Evolutionary conservation across 2,797 vertebrate genomes (phyloP), one percentile per base, ranked within the genome.

Genomic region (Danio aesculapii): DNA sequence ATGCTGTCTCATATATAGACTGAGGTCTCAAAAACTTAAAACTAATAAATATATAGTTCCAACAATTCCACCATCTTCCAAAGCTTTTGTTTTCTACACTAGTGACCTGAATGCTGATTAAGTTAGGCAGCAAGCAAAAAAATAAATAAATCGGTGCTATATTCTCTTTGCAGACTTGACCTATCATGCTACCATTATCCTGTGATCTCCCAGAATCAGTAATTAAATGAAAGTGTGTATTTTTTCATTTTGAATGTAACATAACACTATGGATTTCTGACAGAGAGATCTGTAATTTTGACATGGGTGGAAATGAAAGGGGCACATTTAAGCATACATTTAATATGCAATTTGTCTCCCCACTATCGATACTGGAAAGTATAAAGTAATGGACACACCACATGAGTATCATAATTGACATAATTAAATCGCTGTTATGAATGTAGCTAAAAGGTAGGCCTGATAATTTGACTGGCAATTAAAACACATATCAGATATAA

Each of bases 51-150:
- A 30, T 30, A 30, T n/a, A n/a, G n/a, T n/a, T n/a, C n/a, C n/a
- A 47, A 59, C 62, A 63, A 69, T 77, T 74, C 41, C 58, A 17
- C 70, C 43, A 63, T 66, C 64, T 75, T 81, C 52, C 53, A n/a
- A n/a, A 72, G 66, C 74, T 21, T 75, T 53, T 46, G 49, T 64
- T 5, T 53, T n/a, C n/a, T 81, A 83, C 77, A 69, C 81, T 81
- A 87, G 88, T 21, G 88, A 89, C 91, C 87, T 87, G 86, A 88
- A 84, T 86, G 55, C 84, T 88, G 90, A 91, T 88, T 88, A 90
- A 90, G 87, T 86, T 75, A 66, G 88, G 92, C 90, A 89, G 91
- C 90, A 88, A 91, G 92, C 92, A 90, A 86, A 83, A 30, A 30
- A 30, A 30, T 1, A 30, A 30, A 30, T 1, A 72, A 90, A 90